Evolutionary conservation across 2,888 invertebrate genomes (phyloP), one percentile per base, ranked within the genome.

Genomic region (Papilio protenor): DNA sequence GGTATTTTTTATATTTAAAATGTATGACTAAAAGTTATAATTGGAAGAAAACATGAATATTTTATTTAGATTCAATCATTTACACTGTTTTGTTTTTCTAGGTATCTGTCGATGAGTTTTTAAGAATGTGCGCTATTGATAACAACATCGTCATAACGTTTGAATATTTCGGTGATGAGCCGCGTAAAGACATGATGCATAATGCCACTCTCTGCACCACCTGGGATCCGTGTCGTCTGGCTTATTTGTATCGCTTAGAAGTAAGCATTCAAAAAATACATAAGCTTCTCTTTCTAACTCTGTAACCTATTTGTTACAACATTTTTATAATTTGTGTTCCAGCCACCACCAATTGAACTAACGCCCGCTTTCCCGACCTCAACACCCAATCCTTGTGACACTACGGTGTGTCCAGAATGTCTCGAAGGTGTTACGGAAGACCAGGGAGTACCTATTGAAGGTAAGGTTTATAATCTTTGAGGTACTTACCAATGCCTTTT

Each of bases 151-250:
- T 94, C 0, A 94, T 94, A 23, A 90, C 90, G 33, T 94, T 92
- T 76, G 94, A 94, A 80, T 94, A 94, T 80, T 94, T 92, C 71
- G 94, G 94, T 0, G 94, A 94, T 76, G 94, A 94, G 77, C 94
- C 94, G 2, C 88, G 94, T 1, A 94, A 94, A 74, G 94, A 94
- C 73, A 89, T 94, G 88, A 86, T 94, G 87, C 92, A 91, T 76
- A 94, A 94, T 80, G 91, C 92, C 0, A 94, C 94, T 3, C 82
- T 94, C 4, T 94, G 94, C 77, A 87, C 87, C 1, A 89, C 93
- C 11, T 94, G 94, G 94, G 94, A 94, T 81, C 94, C 94, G 4
- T 94, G 94, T 79, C 89, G 89, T 6, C 77, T 94, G 14, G 91
- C 94, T 0, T 94, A 94, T 80, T 85, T 94, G 71, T 94, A 94